These are phyloP conservation scores for Zygogramma bicolorata DNA, from an alignment of 2,888 invertebrate genomes.

Conservation along the genomic window DNA sequence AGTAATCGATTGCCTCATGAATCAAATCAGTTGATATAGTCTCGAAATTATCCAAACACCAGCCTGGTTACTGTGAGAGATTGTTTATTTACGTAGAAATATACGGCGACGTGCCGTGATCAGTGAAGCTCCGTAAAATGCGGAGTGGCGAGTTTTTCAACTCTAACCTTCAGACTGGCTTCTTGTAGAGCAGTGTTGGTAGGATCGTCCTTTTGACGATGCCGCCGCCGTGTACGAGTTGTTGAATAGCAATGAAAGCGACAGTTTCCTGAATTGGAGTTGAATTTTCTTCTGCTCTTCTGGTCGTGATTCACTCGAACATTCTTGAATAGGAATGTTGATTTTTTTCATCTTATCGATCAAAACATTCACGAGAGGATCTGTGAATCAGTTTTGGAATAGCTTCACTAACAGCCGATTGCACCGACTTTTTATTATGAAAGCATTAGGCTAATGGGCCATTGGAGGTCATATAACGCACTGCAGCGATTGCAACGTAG, in stretches of 20 bases:
- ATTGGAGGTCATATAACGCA: too few species aligned
- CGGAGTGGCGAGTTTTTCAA: constrained; percentile 36
- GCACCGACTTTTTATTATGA: too few species aligned
- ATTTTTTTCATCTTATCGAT: too few species aligned
- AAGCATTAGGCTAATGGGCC: too few species aligned
- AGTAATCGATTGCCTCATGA: not conserved
- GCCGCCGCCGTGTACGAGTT: not conserved
- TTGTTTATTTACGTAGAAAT: constrained; percentile 42
- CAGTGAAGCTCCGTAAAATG: constrained; percentile 36
- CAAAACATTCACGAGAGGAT: too few species aligned
- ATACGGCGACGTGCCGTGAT: constrained; percentile 45
- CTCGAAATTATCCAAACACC: constrained; percentile 32
- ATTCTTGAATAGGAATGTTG: too few species aligned
- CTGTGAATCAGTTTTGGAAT: too few species aligned
- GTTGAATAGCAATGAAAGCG: not conserved
- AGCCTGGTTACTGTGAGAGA: constrained; percentile 35
- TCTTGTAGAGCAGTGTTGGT: constrained; percentile 25
- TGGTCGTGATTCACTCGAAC: too few species aligned
- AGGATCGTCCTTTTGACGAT: not conserved
- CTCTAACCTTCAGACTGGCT: constrained; percentile 33
- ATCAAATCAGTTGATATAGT: not conserved
- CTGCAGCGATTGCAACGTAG: too few species aligned
- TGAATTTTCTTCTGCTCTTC: too few species aligned
- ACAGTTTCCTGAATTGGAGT: not conserved
- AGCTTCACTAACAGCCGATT: too few species aligned